These are phyloP conservation scores for Norana najaformis DNA, from an alignment of 2,888 invertebrate genomes.

Conservation along the genomic window DNA sequence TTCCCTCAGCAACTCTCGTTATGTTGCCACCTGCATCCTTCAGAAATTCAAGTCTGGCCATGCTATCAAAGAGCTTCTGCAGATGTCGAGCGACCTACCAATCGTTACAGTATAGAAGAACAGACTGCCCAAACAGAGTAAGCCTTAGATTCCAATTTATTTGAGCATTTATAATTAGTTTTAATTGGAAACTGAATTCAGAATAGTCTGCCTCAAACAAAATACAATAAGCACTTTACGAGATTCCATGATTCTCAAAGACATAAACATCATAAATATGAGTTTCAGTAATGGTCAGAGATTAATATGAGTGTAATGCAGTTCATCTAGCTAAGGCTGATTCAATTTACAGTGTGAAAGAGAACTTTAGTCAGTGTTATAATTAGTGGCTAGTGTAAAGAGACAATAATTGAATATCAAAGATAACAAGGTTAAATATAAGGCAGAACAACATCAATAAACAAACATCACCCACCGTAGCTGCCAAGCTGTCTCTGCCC, in stretches of 20 bases:
- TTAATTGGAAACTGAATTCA: not conserved
- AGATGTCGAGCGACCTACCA: slow-evolving; percentile 71
- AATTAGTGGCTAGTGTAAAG: too few species aligned
- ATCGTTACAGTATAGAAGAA: not conserved
- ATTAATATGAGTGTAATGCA: not conserved
- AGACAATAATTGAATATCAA: not conserved
- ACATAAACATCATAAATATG: not conserved
- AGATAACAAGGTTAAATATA: not conserved
- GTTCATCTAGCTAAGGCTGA: not conserved
- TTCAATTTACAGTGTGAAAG: not conserved
- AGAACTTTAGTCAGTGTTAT: not conserved
- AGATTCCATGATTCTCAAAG: not conserved
- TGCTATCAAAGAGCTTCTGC: slow-evolving; percentile 92
- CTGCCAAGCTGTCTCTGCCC: too few species aligned
- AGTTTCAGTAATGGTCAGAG: not conserved
- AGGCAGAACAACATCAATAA: not conserved
- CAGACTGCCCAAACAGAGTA: not conserved
- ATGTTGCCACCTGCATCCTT: slow-evolving; percentile 51
- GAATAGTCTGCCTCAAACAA: too few species aligned
- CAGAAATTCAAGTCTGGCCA: slow-evolving; percentile 80
- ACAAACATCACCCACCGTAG: too few species aligned
- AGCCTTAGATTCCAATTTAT: not conserved
- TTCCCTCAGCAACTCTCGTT: slow-evolving; percentile 72
- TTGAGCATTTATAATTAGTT: slow-evolving; percentile 1
- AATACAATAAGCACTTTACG: not conserved